phyloP scores from a whole-genome alignment of 2,113 vertebrate genomes.

The Gavialis gangeticus region DNA sequence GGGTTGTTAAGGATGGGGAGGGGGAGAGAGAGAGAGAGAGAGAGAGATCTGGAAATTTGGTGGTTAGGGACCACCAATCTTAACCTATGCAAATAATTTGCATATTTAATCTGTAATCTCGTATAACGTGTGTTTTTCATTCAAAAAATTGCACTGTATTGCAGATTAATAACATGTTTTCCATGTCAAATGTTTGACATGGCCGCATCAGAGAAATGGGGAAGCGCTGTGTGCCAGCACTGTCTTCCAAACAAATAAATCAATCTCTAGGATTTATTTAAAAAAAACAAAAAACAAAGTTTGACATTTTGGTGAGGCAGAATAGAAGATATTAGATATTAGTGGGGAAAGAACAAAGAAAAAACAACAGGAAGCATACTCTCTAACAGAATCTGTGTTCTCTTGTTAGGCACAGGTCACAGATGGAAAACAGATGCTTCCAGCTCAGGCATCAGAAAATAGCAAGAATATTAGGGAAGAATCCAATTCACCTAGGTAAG shows the following conservation, averaged over 20 bases:
- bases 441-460: slow-evolving; percentile 6
- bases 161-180: neutral
- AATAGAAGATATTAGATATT: neutral
- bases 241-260: neutral
- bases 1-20: no score
- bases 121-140: slow-evolving; percentile 27
- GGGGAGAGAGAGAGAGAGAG: no score
- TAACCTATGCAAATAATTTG: slow-evolving; percentile 35
- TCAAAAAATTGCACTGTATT: neutral
- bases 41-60: no score
- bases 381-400: neutral
- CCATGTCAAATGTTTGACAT: neutral
- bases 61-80: no score
- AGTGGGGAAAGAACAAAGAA: neutral
- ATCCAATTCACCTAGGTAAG: neutral
- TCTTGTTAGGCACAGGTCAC: neutral
- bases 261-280: neutral
- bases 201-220: accelerated
- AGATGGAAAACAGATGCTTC: slow-evolving; percentile 37
- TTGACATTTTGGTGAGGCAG: neutral
- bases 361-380: neutral
- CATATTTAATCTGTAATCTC: slow-evolving; percentile 6
- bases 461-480: neutral
- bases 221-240: neutral
- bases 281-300: neutral